Conservation (phyloP, 1,140 invertebrate species). For the Drosophila tropicalis region DNA sequence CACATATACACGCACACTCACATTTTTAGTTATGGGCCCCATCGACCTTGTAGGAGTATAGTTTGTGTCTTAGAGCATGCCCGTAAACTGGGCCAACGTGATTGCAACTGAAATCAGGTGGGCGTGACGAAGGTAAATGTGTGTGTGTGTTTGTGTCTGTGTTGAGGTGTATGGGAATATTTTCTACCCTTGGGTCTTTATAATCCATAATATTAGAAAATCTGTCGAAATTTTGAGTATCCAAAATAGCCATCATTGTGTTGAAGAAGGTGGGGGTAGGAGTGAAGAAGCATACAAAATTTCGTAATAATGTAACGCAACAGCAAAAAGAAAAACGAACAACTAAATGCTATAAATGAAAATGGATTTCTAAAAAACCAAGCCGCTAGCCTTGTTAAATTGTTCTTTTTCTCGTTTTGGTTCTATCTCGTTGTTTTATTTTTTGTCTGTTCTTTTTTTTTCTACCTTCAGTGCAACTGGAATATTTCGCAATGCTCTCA, state of each 20-base stretch:
- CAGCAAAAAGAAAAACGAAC: constrained; percentile 26
- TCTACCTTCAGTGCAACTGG: constrained; percentile 78
- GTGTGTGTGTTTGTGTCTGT: constrained; percentile 47
- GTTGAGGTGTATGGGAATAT: constrained; percentile 38
- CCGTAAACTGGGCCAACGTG: constrained; percentile 80
- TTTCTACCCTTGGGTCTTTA: constrained; percentile 62
- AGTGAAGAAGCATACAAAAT: constrained; percentile 34
- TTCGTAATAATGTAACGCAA: constrained; percentile 59
- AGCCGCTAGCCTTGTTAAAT: constrained; percentile 37
- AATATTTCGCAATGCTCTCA: constrained; percentile 74
- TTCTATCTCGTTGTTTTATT: constrained; percentile 19
- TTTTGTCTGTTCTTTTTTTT: constrained; percentile 30
- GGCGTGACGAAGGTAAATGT: constrained; percentile 78
- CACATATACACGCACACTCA: constrained; percentile 38
- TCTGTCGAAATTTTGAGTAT: constrained; percentile 51
- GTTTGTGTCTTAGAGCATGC: constrained; percentile 78
- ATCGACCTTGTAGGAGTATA: constrained; percentile 81
- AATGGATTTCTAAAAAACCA: constrained; percentile 17
- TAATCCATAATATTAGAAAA: constrained; percentile 57
- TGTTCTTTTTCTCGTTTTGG: constrained; percentile 31
- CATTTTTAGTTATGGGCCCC: constrained; percentile 50
- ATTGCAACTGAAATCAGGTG: constrained; percentile 80
- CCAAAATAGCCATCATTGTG: constrained; percentile 62
- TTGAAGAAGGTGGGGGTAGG: neutral
- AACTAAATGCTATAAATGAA: constrained; percentile 9